Conservation (phyloP, 2,888 invertebrate species). For the Cecidostiba fungosa region DNA sequence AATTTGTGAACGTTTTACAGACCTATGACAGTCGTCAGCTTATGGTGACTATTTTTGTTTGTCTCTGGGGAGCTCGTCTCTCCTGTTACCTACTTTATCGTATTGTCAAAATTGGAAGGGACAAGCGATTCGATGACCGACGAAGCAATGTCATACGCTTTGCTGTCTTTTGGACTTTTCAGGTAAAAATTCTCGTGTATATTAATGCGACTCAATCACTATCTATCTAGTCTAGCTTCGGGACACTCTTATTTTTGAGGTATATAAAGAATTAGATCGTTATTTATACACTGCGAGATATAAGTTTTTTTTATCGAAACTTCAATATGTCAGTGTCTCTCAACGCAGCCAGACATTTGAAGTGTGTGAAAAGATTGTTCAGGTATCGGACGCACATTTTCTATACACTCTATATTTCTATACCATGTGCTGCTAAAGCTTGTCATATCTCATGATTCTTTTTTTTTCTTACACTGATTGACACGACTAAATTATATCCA, state of each 20-base stretch:
- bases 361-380: not conserved
- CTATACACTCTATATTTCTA: not conserved
- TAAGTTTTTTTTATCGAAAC: not conserved
- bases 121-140: conserved; percentile 94
- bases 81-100: conserved; percentile 95
- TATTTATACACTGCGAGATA: not conserved
- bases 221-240: too few relatives aligned
- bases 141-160: conserved; percentile 92
- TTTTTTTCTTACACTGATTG: not conserved
- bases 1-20: conserved; percentile 78
- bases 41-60: conserved; percentile 94
- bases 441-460: not conserved
- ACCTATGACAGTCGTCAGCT: conserved; percentile 93
- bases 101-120: conserved; percentile 94
- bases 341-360: conserved; percentile 26
- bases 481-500: not conserved
- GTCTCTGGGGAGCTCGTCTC: conserved; percentile 92
- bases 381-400: conserved; percentile 25
- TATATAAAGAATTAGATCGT: not conserved
- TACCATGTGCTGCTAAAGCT: not conserved
- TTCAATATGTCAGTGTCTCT: conserved; percentile 12
- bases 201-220: too few relatives aligned
- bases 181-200: conserved; percentile 82
- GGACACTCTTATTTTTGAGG: not conserved
- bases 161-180: conserved; percentile 96